Percentiles rank a stretch among this genome's conserved stretches.
Evolutionary conservation across 2,797 vertebrate species (phyloP).

Genomic region (Thaleichthys pacificus): DNA sequence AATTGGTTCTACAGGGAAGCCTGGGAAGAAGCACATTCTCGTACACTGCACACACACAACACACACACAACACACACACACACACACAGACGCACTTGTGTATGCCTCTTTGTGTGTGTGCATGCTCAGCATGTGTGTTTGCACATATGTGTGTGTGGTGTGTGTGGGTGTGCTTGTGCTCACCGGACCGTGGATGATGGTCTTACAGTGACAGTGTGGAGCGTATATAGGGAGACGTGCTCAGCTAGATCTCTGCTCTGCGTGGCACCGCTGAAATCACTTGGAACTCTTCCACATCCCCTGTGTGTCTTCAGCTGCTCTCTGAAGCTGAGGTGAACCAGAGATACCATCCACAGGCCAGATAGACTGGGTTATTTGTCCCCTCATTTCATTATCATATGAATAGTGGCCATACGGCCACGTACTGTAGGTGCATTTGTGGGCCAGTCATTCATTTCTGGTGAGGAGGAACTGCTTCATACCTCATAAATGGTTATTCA

Average conservation of each 20-base stretch:
- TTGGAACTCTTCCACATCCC: constrained; percentile 61
- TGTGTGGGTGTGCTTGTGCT: constrained; percentile 30
- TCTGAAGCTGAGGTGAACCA: constrained; percentile 44
- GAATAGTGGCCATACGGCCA: constrained; percentile 60
- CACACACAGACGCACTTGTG: constrained; percentile 7
- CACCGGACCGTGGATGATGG: constrained; percentile 58
- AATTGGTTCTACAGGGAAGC: constrained; percentile 64
- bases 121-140: constrained; percentile 7
- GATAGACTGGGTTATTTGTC: constrained; percentile 37
- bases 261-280: constrained; percentile 29
- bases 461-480: constrained; percentile 24
- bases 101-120: not conserved
- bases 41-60: constrained; percentile 1
- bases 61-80: constrained; percentile 1
- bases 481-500: constrained; percentile 37
- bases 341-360: constrained; percentile 10
- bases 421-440: constrained; percentile 54
- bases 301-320: constrained; percentile 54
- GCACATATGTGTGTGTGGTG: constrained; percentile 9
- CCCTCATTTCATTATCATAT: constrained; percentile 65
- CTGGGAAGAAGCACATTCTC: constrained; percentile 39
- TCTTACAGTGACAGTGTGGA: constrained; percentile 68
- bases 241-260: constrained; percentile 19
- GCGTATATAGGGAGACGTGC: constrained; percentile 50
- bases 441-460: constrained; percentile 57